These are phyloP conservation scores for Alectoris magna DNA, from an alignment of 2,797 vertebrate genomes.

Conservation along the genomic window DNA sequence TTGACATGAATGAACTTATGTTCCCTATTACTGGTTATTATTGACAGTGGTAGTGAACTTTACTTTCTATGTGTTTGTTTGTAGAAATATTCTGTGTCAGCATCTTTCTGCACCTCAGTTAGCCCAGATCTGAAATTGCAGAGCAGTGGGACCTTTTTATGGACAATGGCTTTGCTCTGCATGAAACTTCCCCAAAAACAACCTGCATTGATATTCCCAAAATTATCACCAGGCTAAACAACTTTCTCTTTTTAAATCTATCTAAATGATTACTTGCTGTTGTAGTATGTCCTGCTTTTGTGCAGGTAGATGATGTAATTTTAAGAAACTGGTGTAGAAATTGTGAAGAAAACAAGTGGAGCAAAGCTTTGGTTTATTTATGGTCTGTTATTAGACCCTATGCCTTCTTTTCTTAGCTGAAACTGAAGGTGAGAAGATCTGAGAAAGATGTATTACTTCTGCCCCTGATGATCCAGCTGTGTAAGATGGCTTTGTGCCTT, in stretches of 20 bases:
- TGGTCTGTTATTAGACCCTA: not conserved
- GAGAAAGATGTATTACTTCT: not conserved
- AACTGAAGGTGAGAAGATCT: not conserved
- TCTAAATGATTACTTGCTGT: not conserved
- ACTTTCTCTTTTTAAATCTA: not conserved
- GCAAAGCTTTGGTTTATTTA: not conserved
- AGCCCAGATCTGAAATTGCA: not conserved
- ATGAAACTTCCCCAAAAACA: not conserved
- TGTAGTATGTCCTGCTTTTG: not conserved
- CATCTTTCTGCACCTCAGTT: not conserved
- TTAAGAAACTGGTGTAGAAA: not conserved
- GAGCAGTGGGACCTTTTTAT: not conserved
- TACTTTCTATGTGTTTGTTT: not conserved
- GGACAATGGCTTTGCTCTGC: not conserved
- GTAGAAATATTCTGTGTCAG: not conserved
- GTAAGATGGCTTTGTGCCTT: not conserved
- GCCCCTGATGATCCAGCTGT: not conserved
- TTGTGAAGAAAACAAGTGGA: not conserved
- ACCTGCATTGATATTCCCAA: not conserved
- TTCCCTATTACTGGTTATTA: not conserved
- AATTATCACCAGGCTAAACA: not conserved
- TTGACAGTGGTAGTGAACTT: not conserved
- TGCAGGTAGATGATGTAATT: not conserved
- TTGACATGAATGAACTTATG: not conserved
- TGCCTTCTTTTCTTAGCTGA: not conserved